Conservation (phyloP, 53 echinoderm and acorn worm genomes). For the Temnopleurus reevesii region DNA sequence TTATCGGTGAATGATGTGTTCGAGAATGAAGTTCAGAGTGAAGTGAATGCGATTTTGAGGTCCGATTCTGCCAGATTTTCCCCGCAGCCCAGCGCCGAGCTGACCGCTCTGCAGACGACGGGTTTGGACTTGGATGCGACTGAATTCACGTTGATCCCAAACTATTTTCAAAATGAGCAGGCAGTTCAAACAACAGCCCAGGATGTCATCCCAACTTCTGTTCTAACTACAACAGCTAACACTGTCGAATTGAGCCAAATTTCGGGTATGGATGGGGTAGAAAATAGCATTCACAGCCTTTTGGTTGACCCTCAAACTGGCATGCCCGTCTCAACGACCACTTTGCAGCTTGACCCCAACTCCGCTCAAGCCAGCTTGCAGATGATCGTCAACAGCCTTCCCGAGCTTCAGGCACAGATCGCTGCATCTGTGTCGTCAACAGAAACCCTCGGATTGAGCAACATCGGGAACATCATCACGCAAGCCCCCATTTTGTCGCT, state of each 20-base stretch:
- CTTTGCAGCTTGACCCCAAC: conserved; percentile 54
- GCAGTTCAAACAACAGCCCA: conserved; percentile 38
- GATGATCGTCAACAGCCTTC: conserved; percentile 70
- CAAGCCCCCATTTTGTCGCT: conserved; percentile 39
- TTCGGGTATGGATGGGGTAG: conserved; percentile 68
- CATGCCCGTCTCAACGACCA: conserved; percentile 65
- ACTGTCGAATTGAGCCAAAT: conserved; percentile 75
- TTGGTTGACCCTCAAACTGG: conserved; percentile 97
- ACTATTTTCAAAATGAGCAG: conserved; percentile 47
- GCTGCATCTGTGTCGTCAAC: conserved; percentile 12
- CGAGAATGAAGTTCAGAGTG: conserved; percentile 88
- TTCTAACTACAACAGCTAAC: conserved; percentile 55
- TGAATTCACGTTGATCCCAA: conserved; percentile 18
- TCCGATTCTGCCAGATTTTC: conserved; percentile 82
- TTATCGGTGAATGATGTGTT: conserved; percentile 92
- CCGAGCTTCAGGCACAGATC: conserved; percentile 51
- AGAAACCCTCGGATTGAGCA: conserved; percentile 21
- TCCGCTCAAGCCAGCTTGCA: conserved; percentile 62
- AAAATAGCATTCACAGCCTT: conserved; percentile 54
- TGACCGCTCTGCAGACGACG: conserved; percentile 45
- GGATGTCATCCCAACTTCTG: conserved; percentile 24
- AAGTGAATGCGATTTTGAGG: conserved; percentile 92
- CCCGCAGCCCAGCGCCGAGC: conserved; percentile 51
- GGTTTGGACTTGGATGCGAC: conserved; percentile 39
- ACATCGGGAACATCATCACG: conserved; percentile 30